Conservation (phyloP, 2,888 invertebrate species). For the Drosophila picticornis region DNA sequence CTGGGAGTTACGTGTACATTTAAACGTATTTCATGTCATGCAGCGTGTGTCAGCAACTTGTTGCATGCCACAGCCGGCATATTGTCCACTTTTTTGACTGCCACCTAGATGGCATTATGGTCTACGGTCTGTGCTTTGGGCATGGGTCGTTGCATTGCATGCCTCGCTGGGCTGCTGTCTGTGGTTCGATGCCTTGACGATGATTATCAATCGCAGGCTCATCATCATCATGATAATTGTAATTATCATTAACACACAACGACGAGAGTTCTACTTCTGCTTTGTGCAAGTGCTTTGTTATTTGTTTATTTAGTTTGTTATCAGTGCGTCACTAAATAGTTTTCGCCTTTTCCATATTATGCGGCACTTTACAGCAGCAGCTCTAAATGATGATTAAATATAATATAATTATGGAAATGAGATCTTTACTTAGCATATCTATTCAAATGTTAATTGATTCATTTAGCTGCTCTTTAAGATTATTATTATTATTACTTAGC, state of each 20-base stretch:
- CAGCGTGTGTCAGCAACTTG: constrained; percentile 67
- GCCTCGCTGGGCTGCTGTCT: constrained; percentile 53
- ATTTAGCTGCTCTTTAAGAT: constrained; percentile 12
- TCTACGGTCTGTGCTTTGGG: background rate
- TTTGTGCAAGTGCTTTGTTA: constrained; percentile 17
- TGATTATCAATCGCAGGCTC: constrained; percentile 9
- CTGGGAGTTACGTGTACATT: constrained; percentile 17
- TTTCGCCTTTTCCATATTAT: constrained; percentile 58
- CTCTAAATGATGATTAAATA: constrained; percentile 3
- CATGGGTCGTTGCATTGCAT: constrained; percentile 70
- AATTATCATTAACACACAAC: constrained; percentile 47
- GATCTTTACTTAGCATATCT: constrained; percentile 21
- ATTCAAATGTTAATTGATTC: constrained; percentile 36
- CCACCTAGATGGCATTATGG: background rate
- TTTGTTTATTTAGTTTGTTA: constrained; percentile 66
- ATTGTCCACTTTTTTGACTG: constrained; percentile 39
- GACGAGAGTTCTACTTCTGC: constrained; percentile 25
- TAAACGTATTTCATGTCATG: constrained; percentile 33
- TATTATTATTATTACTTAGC: background rate
- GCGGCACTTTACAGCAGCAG: constrained; percentile 42
- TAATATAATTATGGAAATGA: constrained; percentile 11
- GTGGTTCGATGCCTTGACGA: constrained; percentile 28
- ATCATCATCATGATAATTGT: constrained; percentile 15
- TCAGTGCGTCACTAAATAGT: constrained; percentile 67
- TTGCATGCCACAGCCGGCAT: constrained; percentile 50